A percentile compares a stretch with the other conserved stretches of the same genome.
Conservation (phyloP, 2,113 vertebrate species). For the Nannobrachium achirus region DNA sequence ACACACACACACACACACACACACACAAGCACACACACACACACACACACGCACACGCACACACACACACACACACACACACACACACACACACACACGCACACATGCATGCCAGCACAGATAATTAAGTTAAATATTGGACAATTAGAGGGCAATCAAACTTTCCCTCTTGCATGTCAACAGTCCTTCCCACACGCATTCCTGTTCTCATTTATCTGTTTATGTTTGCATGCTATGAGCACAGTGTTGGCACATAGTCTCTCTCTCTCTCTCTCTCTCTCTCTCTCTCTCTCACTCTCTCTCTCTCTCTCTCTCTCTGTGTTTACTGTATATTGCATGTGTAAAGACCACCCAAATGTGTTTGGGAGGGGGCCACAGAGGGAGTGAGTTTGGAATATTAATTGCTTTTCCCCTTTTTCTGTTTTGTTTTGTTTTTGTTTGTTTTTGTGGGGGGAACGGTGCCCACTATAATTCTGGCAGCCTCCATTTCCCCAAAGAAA, state of each 20-base stretch:
- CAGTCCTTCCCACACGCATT: slow-evolving; percentile 30
- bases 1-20: slow-evolving; percentile 15
- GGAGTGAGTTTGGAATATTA: slow-evolving; percentile 72
- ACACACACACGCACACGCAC: slow-evolving; percentile 10
- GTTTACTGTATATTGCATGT: slow-evolving; percentile 64
- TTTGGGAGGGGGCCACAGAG: slow-evolving; percentile 57
- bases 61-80: slow-evolving; percentile 21
- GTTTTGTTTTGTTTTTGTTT: no score
- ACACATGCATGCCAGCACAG: not conserved
- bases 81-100: not conserved
- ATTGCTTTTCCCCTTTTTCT: slow-evolving; percentile 44
- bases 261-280: slow-evolving; percentile 3
- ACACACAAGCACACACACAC: slow-evolving; percentile 15
- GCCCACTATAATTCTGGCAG: slow-evolving; percentile 44
- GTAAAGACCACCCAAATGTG: slow-evolving; percentile 73
- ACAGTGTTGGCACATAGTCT: slow-evolving; percentile 25
- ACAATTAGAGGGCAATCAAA: slow-evolving; percentile 57
- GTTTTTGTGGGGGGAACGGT: no score
- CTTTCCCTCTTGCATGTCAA: slow-evolving; percentile 42
- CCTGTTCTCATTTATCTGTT: slow-evolving; percentile 43
- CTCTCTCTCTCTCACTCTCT: slow-evolving; percentile 34
- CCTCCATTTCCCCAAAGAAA: slow-evolving; percentile 17
- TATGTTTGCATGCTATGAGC: slow-evolving; percentile 11
- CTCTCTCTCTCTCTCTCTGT: slow-evolving; percentile 28
- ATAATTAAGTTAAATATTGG: slow-evolving; percentile 28